Percentiles rank a stretch among this genome's conserved stretches.
Conservation (phyloP, 1,140 invertebrate species). For the Kradibia gibbosae region DNA sequence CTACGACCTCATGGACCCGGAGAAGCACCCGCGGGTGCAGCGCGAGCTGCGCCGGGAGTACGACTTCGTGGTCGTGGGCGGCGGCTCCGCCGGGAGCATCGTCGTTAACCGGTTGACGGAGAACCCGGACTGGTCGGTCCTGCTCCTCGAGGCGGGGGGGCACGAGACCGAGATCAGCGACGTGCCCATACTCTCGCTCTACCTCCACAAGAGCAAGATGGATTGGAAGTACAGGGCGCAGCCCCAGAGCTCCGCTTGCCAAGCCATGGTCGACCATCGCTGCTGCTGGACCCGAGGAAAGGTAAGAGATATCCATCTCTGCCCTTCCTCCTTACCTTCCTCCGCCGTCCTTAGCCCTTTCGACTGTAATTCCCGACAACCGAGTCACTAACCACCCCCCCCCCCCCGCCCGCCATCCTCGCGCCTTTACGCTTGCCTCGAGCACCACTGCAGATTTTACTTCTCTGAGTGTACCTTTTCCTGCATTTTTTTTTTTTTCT, state of each 20-base stretch:
- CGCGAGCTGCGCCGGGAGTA: conserved; percentile 79
- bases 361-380: no score
- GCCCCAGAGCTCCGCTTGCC: conserved; percentile 87
- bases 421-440: no score
- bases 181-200: conserved; percentile 87
- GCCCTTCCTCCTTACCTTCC: no score
- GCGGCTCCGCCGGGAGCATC: conserved; percentile 90
- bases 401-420: no score
- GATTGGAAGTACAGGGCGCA: conserved; percentile 96
- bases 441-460: no score
- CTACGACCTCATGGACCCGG: conserved; percentile 89
- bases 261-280: conserved; percentile 85
- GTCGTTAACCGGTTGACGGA: conserved; percentile 89
- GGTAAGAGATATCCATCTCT: conserved; percentile 57
- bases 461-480: no score
- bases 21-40: conserved; percentile 82
- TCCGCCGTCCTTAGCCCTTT: no score
- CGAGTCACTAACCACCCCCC: no score
- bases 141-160: conserved; percentile 90
- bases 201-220: conserved; percentile 90
- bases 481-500: no score
- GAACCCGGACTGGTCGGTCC: conserved; percentile 82
- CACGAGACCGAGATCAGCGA: conserved; percentile 88
- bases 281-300: conserved; percentile 90
- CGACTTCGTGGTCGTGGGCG: conserved; percentile 86